phyloP scores from a whole-genome alignment of 2,888 invertebrate genomes.

The Bembecia ichneumoniformis region DNA sequence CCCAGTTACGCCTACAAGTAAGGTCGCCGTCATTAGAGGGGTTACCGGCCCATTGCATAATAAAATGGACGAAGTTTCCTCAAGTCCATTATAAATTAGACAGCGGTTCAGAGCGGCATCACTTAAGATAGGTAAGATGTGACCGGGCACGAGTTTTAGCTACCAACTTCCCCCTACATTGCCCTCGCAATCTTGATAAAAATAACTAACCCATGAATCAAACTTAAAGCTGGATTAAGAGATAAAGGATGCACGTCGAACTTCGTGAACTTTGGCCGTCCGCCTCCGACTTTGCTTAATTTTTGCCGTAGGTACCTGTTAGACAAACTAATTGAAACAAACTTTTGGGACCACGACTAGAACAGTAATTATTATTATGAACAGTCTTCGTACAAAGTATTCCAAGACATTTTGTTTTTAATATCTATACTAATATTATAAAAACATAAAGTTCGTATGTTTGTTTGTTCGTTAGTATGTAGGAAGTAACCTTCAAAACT shows the following conservation, averaged over 20 bases:
- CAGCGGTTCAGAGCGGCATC: slow-evolving; percentile 67
- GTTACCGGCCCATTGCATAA: slow-evolving; percentile 71
- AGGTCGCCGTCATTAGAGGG: slow-evolving; percentile 68
- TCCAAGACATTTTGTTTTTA: too few relatives aligned
- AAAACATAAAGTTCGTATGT: too few relatives aligned
- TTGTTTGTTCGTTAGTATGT: too few relatives aligned
- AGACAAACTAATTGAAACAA: slow-evolving; percentile 11
- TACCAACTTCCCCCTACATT: slow-evolving; percentile 60
- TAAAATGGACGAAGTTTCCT: slow-evolving; percentile 71
- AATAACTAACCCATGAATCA: slow-evolving; percentile 66
- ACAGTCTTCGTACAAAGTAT: too few relatives aligned
- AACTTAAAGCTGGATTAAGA: slow-evolving; percentile 57
- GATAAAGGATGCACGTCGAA: slow-evolving; percentile 40
- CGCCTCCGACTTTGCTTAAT: slow-evolving; percentile 15
- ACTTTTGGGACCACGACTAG: slow-evolving; percentile 9
- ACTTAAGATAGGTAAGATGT: slow-evolving; percentile 71
- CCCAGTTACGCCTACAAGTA: slow-evolving; percentile 57
- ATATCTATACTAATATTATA: too few relatives aligned
- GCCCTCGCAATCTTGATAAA: slow-evolving; percentile 64
- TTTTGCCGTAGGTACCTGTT: slow-evolving; percentile 8
- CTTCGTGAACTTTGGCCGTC: slow-evolving; percentile 29
- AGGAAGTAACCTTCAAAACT: too few relatives aligned
- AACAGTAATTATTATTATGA: too few relatives aligned
- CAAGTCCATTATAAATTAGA: slow-evolving; percentile 74
- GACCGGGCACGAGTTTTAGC: slow-evolving; percentile 64